Evolutionary conservation across 2,797 vertebrate genomes (phyloP).

Genomic region (Arrhamphus sclerolepis): DNA sequence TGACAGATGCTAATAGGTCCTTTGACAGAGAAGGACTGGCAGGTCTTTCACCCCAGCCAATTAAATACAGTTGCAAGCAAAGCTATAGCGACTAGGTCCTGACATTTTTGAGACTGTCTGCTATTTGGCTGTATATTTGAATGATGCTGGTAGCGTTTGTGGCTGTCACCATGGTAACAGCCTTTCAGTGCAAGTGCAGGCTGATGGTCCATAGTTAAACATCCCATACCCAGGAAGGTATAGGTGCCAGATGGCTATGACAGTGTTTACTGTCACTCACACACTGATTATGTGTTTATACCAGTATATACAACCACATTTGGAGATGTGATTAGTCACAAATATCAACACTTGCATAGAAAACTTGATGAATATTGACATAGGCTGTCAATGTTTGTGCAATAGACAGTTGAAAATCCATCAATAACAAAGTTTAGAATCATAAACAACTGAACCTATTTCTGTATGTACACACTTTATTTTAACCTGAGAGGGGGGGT

Average conservation of each 20-base stretch:
- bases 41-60: too few species aligned
- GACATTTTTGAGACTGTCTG: constrained; percentile 27
- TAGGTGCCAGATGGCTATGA: constrained; percentile 64
- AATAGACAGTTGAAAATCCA: not conserved
- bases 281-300: constrained; percentile 43
- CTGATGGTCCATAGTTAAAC: constrained; percentile 45
- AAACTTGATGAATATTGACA: constrained; percentile 7
- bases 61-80: too few species aligned
- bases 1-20: constrained; percentile 16
- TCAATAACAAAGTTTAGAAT: constrained; percentile 4
- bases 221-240: constrained; percentile 45
- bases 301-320: constrained; percentile 34
- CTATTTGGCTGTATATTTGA: constrained; percentile 34
- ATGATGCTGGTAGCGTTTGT: constrained; percentile 23
- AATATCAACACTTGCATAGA: constrained; percentile 14
- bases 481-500: constrained; percentile 30
- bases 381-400: constrained; percentile 3
- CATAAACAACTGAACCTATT: constrained; percentile 28
- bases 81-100: constrained; percentile 20
- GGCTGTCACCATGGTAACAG: constrained; percentile 58
- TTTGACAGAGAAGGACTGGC: constrained; percentile 19
- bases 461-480: constrained; percentile 23
- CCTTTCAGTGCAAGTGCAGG: constrained; percentile 29
- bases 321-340: constrained; percentile 24
- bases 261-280: constrained; percentile 60